A percentile compares a stretch with the other conserved stretches of the same genome.
These are phyloP conservation scores for Notothenia rossii DNA, from an alignment of 2,113 vertebrate genomes.

Conservation along the genomic window DNA sequence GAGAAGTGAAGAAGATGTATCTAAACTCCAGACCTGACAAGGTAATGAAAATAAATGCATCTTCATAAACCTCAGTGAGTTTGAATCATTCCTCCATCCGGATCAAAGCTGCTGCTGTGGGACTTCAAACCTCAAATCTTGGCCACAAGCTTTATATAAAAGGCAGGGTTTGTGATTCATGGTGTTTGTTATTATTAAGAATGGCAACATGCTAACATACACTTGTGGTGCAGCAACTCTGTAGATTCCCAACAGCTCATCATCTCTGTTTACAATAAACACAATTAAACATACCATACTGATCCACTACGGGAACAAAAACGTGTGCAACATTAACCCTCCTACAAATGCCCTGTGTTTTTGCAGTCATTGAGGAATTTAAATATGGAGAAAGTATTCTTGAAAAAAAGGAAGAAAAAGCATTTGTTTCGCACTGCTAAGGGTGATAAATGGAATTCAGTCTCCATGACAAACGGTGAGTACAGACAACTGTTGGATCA, in stretches of 20 bases:
- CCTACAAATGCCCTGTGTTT: no score
- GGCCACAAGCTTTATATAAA: neutral
- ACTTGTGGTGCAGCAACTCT: neutral
- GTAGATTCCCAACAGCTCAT: neutral
- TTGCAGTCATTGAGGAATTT: neutral
- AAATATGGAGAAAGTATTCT: neutral
- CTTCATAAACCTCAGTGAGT: conserved; percentile 19
- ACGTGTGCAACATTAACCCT: no score
- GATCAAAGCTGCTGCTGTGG: neutral
- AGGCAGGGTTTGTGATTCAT: neutral
- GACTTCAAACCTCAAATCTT: neutral
- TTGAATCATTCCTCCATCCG: conserved; percentile 4
- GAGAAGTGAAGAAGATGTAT: conserved; percentile 9
- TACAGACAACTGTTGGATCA: conserved; percentile 49
- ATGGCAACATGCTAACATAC: neutral
- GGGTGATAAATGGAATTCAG: conserved; percentile 61
- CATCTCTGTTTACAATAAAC: neutral
- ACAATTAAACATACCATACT: neutral
- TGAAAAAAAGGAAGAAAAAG: conserved; percentile 2
- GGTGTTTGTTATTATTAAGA: neutral
- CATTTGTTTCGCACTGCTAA: conserved; percentile 38
- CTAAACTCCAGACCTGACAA: conserved; percentile 7
- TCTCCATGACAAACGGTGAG: conserved; percentile 64
- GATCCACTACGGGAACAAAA: neutral
- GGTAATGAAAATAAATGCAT: conserved; percentile 35